Evolutionary conservation across 37 sponge, comb jelly and placozoan genomes (phyloP).

Genomic region (Hormiphora californensis): DNA sequence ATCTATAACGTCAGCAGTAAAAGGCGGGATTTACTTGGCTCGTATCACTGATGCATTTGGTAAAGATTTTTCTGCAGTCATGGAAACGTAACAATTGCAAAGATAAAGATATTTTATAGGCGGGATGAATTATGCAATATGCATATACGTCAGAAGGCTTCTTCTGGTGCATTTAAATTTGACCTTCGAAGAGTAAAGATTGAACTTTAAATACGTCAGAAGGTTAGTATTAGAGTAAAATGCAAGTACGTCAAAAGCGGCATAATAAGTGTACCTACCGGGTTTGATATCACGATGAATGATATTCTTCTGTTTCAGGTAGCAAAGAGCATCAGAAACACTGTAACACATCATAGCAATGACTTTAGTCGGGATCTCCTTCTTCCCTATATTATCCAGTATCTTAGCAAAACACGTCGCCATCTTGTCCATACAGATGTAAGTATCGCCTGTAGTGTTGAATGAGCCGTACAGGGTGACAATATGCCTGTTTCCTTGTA

Average conservation of each 20-base stretch:
- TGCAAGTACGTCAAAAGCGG: background rate
- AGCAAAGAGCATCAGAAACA: background rate
- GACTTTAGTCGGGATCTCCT: slow-evolving; percentile 36
- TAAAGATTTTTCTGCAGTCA: no score
- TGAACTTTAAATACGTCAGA: no score
- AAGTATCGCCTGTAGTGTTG: slow-evolving; percentile 14
- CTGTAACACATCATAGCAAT: slow-evolving; percentile 13
- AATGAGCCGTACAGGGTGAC: slow-evolving; percentile 38
- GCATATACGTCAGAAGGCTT: no score
- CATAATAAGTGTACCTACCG: background rate
- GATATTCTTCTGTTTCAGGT: background rate
- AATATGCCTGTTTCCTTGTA: slow-evolving; percentile 7
- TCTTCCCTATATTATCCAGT: background rate
- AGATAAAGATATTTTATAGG: no score
- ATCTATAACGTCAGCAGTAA: no score
- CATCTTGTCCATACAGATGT: slow-evolving; percentile 44
- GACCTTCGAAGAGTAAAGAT: no score
- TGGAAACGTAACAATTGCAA: no score
- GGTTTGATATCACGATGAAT: slow-evolving; percentile 44
- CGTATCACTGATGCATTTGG: no score
- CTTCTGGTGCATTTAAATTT: no score
- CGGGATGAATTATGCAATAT: no score
- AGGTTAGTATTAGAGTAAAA: no score
- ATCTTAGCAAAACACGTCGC: slow-evolving; percentile 32
- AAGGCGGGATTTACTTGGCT: no score